Evolutionary conservation across 2,113 vertebrate species (phyloP).

Genomic region (Cygnus atratus): DNA sequence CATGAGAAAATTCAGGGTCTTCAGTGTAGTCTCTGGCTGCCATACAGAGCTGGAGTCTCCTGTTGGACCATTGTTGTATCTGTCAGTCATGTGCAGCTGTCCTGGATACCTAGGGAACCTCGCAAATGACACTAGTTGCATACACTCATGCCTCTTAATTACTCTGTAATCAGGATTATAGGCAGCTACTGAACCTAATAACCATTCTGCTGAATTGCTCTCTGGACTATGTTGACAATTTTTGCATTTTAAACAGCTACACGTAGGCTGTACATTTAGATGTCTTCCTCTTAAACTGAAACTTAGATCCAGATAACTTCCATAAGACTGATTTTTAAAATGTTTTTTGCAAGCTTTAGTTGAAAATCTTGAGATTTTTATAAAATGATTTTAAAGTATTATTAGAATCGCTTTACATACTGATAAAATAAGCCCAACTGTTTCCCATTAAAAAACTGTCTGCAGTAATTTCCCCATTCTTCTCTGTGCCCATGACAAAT

Average conservation of each 20-base stretch:
- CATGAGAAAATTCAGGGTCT: neutral
- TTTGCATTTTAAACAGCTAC: accelerated
- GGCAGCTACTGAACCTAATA: neutral
- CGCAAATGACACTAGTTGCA: neutral
- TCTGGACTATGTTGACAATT: neutral
- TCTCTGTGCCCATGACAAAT: neutral
- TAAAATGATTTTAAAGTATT: neutral
- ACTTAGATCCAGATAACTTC: neutral
- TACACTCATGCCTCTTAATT: neutral
- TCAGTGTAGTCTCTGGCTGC: neutral
- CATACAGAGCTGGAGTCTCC: neutral
- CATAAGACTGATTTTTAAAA: neutral
- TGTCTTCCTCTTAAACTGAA: neutral
- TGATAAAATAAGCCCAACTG: neutral
- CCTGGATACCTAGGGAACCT: neutral
- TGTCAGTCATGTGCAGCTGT: neutral
- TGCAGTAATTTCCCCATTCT: neutral
- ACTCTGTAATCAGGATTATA: neutral
- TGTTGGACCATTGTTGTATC: neutral
- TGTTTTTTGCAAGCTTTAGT: neutral
- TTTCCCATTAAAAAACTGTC: neutral
- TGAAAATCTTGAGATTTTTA: neutral
- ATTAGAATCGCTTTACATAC: neutral
- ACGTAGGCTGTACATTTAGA: neutral
- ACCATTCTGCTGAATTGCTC: neutral